These are phyloP conservation scores for Arizona elegans DNA, from an alignment of 2,113 vertebrate species.

Conservation along the genomic window DNA sequence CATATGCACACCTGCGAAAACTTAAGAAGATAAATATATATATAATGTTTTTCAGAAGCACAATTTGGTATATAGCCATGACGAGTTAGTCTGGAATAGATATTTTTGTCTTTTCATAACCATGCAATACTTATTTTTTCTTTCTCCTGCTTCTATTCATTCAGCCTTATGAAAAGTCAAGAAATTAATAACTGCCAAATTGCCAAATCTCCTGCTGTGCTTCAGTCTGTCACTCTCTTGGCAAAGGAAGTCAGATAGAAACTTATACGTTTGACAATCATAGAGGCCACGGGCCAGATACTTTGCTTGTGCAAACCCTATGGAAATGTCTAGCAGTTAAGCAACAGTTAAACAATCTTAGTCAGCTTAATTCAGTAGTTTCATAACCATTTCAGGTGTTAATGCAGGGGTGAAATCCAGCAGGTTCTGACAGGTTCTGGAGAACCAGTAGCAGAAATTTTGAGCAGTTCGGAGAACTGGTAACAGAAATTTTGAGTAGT, in stretches of 20 bases:
- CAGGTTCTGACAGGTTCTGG: too few relatives aligned
- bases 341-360: neutral
- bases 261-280: constrained; percentile 6
- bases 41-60: neutral
- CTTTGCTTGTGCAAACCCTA: neutral
- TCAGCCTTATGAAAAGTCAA: constrained; percentile 3
- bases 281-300: neutral
- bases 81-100: neutral
- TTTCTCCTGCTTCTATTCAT: neutral
- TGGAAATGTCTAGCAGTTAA: neutral
- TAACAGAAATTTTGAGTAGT: too few relatives aligned
- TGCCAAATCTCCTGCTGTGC: constrained; percentile 27
- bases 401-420: too few relatives aligned
- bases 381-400: neutral
- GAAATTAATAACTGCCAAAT: neutral
- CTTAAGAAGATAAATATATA: too few relatives aligned
- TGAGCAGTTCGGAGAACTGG: too few relatives aligned
- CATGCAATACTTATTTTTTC: neutral
- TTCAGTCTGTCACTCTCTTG: neutral
- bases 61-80: neutral
- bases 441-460: too few relatives aligned
- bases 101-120: neutral
- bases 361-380: neutral
- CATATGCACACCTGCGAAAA: too few relatives aligned
- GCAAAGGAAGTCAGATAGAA: constrained; percentile 16